Evolutionary conservation across 2,888 invertebrate genomes (phyloP).

Genomic region (Diplolepis rosae): DNA sequence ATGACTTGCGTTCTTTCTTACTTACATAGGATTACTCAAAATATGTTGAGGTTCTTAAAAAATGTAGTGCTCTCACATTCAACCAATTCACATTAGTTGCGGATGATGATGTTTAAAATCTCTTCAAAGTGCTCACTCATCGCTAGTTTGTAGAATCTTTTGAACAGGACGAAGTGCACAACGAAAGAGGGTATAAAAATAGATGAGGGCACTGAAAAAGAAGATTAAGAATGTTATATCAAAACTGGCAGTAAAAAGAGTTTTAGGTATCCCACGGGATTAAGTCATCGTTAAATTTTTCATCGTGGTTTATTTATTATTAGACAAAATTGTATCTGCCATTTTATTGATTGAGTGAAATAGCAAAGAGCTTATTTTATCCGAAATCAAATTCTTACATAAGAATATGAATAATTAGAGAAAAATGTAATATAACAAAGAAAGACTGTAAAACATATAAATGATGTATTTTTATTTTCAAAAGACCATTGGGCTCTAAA

Average conservation of each 20-base stretch:
- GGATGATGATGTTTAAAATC: slow-evolving; percentile 19
- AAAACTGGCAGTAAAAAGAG: slow-evolving; percentile 21
- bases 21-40: background rate
- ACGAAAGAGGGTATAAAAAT: background rate
- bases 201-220: background rate
- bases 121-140: background rate
- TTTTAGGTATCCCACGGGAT: slow-evolving; percentile 19
- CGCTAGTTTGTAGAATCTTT: background rate
- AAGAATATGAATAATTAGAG: too few species aligned
- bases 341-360: too few species aligned
- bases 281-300: slow-evolving; percentile 16
- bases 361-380: too few species aligned
- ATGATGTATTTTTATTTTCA: too few species aligned
- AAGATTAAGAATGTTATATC: slow-evolving; percentile 18
- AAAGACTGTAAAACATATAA: too few species aligned
- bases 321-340: too few species aligned
- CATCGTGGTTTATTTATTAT: too few species aligned
- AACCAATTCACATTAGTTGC: background rate
- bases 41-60: background rate
- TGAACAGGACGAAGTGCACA: background rate
- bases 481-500: too few species aligned
- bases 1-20: too few species aligned
- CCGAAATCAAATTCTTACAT: too few species aligned
- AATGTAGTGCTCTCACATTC: background rate
- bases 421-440: too few species aligned